Evolutionary conservation across 2,797 vertebrate species (phyloP).

Genomic region (Premnoplex brunnescens): DNA sequence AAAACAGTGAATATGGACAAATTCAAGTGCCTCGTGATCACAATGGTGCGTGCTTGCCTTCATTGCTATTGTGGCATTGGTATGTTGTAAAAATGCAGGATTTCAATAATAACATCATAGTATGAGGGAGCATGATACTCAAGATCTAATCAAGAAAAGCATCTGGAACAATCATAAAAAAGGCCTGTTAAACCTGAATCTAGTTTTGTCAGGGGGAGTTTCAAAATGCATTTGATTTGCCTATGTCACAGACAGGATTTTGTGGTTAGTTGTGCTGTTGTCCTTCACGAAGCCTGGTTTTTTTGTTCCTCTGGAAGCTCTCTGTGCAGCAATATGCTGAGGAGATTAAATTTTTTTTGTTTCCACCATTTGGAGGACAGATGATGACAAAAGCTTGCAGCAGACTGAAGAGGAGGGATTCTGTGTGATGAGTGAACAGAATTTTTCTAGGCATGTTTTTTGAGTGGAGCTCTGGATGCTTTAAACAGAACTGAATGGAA

Average conservation of each 20-base stretch:
- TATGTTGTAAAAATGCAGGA: neutral
- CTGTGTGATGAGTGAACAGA: neutral
- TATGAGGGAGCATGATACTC: neutral
- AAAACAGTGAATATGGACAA: neutral
- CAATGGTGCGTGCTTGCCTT: neutral
- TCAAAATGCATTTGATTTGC: neutral
- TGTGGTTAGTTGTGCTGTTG: neutral
- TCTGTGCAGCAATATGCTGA: accelerated
- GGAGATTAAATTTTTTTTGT: neutral
- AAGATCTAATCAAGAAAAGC: neutral
- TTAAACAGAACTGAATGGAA: neutral
- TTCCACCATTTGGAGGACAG: neutral
- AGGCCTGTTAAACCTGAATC: neutral
- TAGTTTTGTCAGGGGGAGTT: neutral
- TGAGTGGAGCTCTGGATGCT: neutral
- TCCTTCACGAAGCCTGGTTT: neutral
- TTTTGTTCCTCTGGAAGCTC: neutral
- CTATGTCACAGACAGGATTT: neutral
- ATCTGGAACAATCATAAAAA: neutral
- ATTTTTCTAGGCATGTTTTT: neutral
- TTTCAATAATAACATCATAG: neutral
- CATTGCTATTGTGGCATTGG: accelerated
- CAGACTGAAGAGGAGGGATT: neutral
- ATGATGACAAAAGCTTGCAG: neutral
- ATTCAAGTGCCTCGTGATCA: accelerated